Base-by-base conservation (phyloP, 1,140 invertebrate genomes). In the Trachymyrmex septentrionalis region DNA sequence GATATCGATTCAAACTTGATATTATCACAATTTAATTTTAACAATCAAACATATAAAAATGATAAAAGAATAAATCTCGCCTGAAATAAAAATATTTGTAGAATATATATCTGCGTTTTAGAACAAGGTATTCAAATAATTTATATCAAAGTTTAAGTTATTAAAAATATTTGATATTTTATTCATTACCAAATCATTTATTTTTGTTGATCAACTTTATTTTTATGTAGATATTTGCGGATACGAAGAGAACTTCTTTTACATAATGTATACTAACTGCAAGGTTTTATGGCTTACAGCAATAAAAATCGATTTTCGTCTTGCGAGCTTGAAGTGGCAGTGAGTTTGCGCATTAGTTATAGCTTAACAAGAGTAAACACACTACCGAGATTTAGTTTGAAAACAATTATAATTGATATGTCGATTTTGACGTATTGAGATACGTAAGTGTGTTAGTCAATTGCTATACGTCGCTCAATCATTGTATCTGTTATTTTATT, bases 371-470 rank as follows among this genome's bases (percentile, higher is more conserved):
- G 19, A 19, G 19, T 48, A 24, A 73, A 59, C 14, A 21, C 24
- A 21, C 38, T 73, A 9, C 48, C 10, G 38, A 34, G 27, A n/a
- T 63, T 84, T 84, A 61, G 69, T 73, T 84, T 50, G 55, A 75
- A 50, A 84, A 84, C 80, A 59, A 73, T 81, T 71, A 71, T 73
- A 82, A 82, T 82, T 67, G 80, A 63, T 75, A 75, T 72, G 69
- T 84, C 55, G 38, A 75, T 84, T 84, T 73, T 84, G 80, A 84
- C 30, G 69, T 50, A 84, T 84, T 61, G 57, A 50, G 59, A 27
- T 4, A 38, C 27, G 12, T 30, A 80, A 72, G 14, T 38, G 53
- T 59, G 19, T n/a, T 30, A 27, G 57, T 84, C 38, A 63, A 72
- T 82, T 34, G 57, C 38, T 16, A 38, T 7, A 14, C 10, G 19